These are phyloP conservation scores for Melanostigma gelatinosum DNA, from an alignment of 2,113 vertebrate species.

Conservation along the genomic window DNA sequence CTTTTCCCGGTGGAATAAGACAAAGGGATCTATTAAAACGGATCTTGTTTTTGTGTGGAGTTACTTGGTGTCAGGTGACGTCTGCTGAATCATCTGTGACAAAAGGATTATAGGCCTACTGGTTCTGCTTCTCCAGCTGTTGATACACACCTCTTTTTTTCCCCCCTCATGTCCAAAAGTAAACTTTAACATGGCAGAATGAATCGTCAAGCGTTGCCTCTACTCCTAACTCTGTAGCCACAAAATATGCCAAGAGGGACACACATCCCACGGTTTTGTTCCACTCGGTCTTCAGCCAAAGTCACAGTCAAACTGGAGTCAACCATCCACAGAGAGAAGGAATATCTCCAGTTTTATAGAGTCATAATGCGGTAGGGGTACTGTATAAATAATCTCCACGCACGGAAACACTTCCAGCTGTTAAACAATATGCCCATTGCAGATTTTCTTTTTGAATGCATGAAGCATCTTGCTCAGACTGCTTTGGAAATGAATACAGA, in stretches of 20 bases:
- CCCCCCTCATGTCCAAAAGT: slow-evolving; percentile 9
- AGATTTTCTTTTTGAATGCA: slow-evolving; percentile 42
- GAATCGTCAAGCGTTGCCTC: slow-evolving; percentile 22
- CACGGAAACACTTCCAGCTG: slow-evolving; percentile 81
- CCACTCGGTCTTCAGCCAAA: slow-evolving; percentile 55
- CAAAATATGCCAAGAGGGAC: slow-evolving; percentile 39
- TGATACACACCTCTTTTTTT: slow-evolving; percentile 2
- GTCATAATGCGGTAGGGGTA: slow-evolving; percentile 65
- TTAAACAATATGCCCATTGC: slow-evolving; percentile 67
- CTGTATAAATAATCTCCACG: slow-evolving; percentile 77
- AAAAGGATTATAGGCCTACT: slow-evolving; percentile 34
- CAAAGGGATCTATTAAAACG: slow-evolving; percentile 11
- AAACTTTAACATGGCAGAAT: slow-evolving; percentile 36
- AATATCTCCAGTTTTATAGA: slow-evolving; percentile 73
- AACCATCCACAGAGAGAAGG: slow-evolving; percentile 70
- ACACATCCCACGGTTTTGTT: slow-evolving; percentile 60
- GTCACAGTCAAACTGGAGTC: slow-evolving; percentile 72
- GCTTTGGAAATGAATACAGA: slow-evolving; percentile 40
- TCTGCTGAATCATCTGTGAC: slow-evolving; percentile 47
- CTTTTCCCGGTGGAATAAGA: slow-evolving; percentile 21
- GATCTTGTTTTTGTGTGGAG: slow-evolving; percentile 17
- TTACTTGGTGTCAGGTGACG: slow-evolving; percentile 37
- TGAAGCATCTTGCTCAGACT: slow-evolving; percentile 12
- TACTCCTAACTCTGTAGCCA: slow-evolving; percentile 16
- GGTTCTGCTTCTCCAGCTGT: slow-evolving; percentile 41